Base-by-base conservation (phyloP, 1,140 invertebrate species). In the Cephus cinctus region DNA sequence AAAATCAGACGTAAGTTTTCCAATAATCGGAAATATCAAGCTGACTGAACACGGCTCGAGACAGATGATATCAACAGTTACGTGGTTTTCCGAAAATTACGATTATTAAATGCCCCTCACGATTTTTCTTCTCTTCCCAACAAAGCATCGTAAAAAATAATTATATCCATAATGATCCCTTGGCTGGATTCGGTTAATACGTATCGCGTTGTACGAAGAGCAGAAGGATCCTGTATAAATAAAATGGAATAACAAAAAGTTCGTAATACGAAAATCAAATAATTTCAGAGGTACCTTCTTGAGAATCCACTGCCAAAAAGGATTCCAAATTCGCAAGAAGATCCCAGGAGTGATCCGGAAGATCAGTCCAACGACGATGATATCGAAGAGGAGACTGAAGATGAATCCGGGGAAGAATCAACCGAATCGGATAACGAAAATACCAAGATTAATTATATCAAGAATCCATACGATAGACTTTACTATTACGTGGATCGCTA, bases 11-110 rank as follows among this genome's bases (percentile, higher is more conserved):
- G 55, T 57, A 56, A 58, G 61, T 67, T 48, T 44, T 9, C 9
- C 27, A 19, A n/a, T n/a, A n/a, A n/a, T n/a, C 44, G 43, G 5
- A 34, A 48, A 6, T 34, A 54, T 53, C 41, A 46, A 57, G 14
- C 36, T 67, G 34, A 60, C 53, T 9, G 47, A 64, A 31, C 60
- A 62, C 15, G 50, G 35, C 9, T 57, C 57, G 3, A 59, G 31
- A 43, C 55, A 69, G 19, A 45, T 56, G 22, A 50, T 58, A 3
- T 56, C 64, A 3, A 44, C 61, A 15, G 41, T 63, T 30, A 59
- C 66, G 11, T 69, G 59, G 63, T 54, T 64, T 16, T 58, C 59
- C 5, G 54, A 68, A 44, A 63, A 59, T 39, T 59, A 69, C 18
- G 53, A 59, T 47, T 57, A 55, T 27, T 65, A 45, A 67, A 39